Evolutionary conservation across 2,797 vertebrate species (phyloP).

Genomic region (Geotrypetes seraphini): DNA sequence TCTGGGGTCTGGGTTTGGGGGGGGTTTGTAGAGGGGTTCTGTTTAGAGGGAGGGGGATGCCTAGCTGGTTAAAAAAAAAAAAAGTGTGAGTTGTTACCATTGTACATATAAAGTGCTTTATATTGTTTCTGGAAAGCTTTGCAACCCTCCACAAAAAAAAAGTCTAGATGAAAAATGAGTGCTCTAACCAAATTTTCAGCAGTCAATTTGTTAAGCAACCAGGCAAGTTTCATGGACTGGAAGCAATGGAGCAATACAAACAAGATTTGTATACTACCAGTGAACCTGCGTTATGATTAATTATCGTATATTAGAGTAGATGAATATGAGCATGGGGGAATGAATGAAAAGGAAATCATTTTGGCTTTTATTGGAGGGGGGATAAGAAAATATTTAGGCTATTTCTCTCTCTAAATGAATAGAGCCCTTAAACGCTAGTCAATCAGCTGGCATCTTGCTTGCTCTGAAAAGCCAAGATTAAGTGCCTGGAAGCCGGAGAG

Average conservation of each 20-base stretch:
- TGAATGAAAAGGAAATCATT: conserved; percentile 14
- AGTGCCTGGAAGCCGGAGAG: background rate
- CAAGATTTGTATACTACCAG: background rate
- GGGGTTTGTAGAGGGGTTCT: too few relatives aligned
- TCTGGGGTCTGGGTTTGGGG: too few relatives aligned
- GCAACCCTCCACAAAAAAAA: conserved; percentile 8
- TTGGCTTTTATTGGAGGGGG: background rate
- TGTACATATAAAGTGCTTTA: conserved; percentile 6
- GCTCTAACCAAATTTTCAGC: conserved; percentile 13
- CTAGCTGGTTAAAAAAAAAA: too few relatives aligned
- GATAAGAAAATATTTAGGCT: conserved; percentile 2
- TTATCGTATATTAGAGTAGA: conserved; percentile 5
- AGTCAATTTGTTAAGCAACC: conserved; percentile 26
- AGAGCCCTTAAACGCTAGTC: conserved; percentile 1
- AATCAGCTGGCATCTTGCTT: background rate
- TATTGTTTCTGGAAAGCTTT: conserved; percentile 14
- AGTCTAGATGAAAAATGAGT: conserved; percentile 33
- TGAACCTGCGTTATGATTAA: conserved; percentile 25
- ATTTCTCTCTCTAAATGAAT: background rate
- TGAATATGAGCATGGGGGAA: conserved; percentile 9
- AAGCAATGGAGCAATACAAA: conserved; percentile 9
- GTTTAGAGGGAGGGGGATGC: too few relatives aligned
- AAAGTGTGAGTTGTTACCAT: conserved; percentile 3
- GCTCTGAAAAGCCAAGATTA: background rate
- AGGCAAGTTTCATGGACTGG: conserved; percentile 5